Evolutionary conservation across 2,888 invertebrate species (phyloP).

Genomic region (Erynnis tages): DNA sequence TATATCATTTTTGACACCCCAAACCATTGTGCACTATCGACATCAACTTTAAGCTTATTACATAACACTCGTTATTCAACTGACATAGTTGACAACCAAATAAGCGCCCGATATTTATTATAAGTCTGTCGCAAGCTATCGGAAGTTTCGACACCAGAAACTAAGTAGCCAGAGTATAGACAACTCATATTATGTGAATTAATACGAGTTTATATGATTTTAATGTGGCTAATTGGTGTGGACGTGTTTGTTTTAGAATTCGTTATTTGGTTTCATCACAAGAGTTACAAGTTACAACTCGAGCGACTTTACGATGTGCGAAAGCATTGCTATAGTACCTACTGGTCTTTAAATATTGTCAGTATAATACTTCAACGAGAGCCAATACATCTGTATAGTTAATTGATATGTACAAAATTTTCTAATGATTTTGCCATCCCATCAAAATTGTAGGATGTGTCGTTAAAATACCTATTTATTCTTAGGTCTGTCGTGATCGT

Average conservation of each 20-base stretch:
- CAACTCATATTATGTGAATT: constrained; percentile 58
- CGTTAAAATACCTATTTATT: too few species aligned
- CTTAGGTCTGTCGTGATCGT: too few species aligned
- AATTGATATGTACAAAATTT: too few species aligned
- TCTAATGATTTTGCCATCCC: too few species aligned
- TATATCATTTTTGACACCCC: constrained; percentile 24
- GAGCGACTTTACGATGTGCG: too few species aligned
- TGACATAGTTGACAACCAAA: constrained; percentile 62
- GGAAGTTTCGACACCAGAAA: constrained; percentile 63
- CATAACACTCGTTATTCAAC: constrained; percentile 68
- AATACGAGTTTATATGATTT: constrained; percentile 40
- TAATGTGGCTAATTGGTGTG: constrained; percentile 42
- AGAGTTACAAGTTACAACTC: too few species aligned
- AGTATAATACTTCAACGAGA: too few species aligned
- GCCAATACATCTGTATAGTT: too few species aligned
- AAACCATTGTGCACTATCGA: constrained; percentile 16
- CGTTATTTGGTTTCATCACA: constrained; percentile 4
- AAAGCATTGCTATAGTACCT: too few species aligned
- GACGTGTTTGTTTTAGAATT: constrained; percentile 30
- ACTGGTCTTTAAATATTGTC: too few species aligned
- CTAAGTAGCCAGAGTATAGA: constrained; percentile 59
- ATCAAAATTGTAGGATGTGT: too few species aligned
- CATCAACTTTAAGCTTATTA: constrained; percentile 50
- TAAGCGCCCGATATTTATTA: constrained; percentile 56
- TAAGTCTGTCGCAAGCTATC: constrained; percentile 59